Evolutionary conservation across 1,140 invertebrate genomes (phyloP).

Genomic region (Brachionus angularis): DNA sequence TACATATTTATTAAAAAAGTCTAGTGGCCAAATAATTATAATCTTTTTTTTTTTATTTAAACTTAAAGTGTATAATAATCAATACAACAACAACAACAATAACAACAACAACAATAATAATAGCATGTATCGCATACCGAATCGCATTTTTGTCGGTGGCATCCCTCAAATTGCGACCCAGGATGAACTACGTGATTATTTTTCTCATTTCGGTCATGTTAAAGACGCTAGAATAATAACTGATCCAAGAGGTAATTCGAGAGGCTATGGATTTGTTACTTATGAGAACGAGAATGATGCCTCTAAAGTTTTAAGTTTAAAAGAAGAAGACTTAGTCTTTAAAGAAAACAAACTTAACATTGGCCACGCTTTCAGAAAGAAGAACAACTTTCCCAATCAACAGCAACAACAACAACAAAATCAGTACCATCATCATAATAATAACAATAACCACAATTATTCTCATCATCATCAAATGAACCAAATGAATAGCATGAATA

Average conservation of each 20-base stretch:
- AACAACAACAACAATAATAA: slow-evolving; percentile 21
- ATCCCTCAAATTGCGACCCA: slow-evolving; percentile 30
- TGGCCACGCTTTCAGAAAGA: slow-evolving; percentile 41
- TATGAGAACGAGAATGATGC: slow-evolving; percentile 36
- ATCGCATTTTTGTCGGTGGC: slow-evolving; percentile 40
- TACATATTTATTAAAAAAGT: no score
- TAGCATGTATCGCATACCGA: slow-evolving; percentile 41
- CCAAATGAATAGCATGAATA: not conserved
- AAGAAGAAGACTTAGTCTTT: slow-evolving; percentile 42
- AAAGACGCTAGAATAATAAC: slow-evolving; percentile 41
- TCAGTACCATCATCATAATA: slow-evolving; percentile 4
- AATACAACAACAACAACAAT: not conserved
- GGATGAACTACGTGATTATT: slow-evolving; percentile 39
- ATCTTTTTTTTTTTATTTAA: not conserved
- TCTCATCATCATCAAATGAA: slow-evolving; percentile 24
- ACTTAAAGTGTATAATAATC: slow-evolving; percentile 15
- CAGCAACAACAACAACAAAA: not conserved
- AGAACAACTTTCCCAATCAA: slow-evolving; percentile 23
- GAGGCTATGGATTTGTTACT: slow-evolving; percentile 38
- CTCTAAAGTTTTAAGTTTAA: slow-evolving; percentile 24
- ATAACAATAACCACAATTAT: no score
- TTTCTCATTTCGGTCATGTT: slow-evolving; percentile 39
- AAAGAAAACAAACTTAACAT: slow-evolving; percentile 39
- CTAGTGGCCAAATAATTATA: not conserved
- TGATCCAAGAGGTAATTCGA: slow-evolving; percentile 30